Conservation (phyloP, 2,888 invertebrate genomes). For the Pristionchus fissidentatus region DNA sequence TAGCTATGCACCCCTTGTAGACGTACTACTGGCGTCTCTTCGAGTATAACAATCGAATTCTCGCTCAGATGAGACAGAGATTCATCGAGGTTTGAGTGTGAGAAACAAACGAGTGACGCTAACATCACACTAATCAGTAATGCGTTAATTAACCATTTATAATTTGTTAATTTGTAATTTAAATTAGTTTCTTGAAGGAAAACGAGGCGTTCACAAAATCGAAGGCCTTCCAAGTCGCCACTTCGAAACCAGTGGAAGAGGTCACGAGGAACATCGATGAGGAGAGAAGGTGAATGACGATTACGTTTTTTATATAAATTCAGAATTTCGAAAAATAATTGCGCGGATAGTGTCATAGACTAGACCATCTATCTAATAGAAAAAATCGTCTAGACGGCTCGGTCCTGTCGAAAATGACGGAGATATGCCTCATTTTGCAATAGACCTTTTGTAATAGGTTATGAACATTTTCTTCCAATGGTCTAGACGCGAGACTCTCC, state of each 20-base stretch:
- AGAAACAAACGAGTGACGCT: not conserved
- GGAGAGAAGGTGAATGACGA: not conserved
- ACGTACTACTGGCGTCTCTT: slow-evolving; percentile 67
- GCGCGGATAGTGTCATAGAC: too few species aligned
- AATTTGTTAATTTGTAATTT: too few species aligned
- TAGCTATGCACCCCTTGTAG: slow-evolving; percentile 48
- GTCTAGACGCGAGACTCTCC: too few species aligned
- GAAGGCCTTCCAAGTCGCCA: slow-evolving; percentile 53
- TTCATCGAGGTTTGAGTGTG: slow-evolving; percentile 61
- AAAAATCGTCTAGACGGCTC: too few species aligned
- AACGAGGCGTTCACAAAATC: slow-evolving; percentile 59
- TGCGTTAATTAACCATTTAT: too few species aligned
- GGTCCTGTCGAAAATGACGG: too few species aligned
- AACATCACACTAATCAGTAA: too few species aligned
- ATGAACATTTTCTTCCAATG: too few species aligned
- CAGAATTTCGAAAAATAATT: too few species aligned
- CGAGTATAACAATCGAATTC: slow-evolving; percentile 63
- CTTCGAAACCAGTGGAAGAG: slow-evolving; percentile 16
- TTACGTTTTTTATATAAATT: not conserved
- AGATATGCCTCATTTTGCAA: too few species aligned
- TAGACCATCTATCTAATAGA: too few species aligned
- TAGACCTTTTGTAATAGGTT: too few species aligned
- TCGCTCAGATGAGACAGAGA: slow-evolving; percentile 60
- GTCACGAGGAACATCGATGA: not conserved
- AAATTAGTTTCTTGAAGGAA: slow-evolving; percentile 52